Evolutionary conservation across 1,140 invertebrate species (phyloP), one percentile per base, ranked within the genome.

Genomic region (Drosophila ohnishii): DNA sequence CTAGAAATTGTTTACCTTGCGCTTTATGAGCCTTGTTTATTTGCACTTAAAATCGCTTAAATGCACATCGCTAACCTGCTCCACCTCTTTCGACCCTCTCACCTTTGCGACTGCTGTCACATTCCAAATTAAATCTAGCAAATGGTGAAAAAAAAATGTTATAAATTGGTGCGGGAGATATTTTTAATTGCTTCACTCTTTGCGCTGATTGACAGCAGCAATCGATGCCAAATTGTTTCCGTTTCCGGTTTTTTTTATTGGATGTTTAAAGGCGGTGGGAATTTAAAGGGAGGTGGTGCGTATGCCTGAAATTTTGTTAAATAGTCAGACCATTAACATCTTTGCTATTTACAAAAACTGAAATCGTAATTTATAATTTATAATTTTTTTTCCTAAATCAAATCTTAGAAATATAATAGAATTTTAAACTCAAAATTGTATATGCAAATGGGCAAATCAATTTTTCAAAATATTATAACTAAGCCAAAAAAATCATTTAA

Each of bases 21-120:
- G 82, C 78, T 78, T 86, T 87, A 86, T 78, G 75, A 66, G 76
- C 72, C 58, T 67, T 61, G 64, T 83, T 87, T 87, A 69, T 83
- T 83, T 65, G 66, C 42, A 65, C 71, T 83, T 87, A 76, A 83
- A 87, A 75, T 55, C 65, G 75, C 78, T 72, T 48, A 22, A 78
- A 81, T 72, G 59, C 55, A 83, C 62, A 57, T 58, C 55, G 53
- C 10, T 42, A 13, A 5, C 40, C 45, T 14, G 0, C 5, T 10
- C 22, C 5, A 44, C 19, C 25, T n/a, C 22, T 48, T 0, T 6
- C 30, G 34, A n/a, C 37, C 13, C 32, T 16, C 48, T 32, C 48
- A 47, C 50, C 14, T 25, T 28, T 13, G 9, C 35, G 34, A 28
- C 35, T 39, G 34, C 62, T 71, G 67, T 70, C 67, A 50, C 65